Base-by-base conservation (phyloP, 2,113 vertebrate genomes). In the Labeo catla region DNA sequence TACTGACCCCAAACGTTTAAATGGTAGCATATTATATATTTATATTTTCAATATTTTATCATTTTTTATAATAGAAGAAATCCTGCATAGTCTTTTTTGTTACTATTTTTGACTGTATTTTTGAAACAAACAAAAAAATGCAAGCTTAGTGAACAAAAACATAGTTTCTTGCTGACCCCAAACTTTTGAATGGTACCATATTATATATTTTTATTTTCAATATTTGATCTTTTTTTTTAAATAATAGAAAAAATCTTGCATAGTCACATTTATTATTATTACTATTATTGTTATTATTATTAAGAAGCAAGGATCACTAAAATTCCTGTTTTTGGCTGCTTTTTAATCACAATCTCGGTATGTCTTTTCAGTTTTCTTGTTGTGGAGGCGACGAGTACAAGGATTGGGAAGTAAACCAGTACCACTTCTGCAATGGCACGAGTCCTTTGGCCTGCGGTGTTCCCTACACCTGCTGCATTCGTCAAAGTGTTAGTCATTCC, bases 331-430 rank as follows among this genome's bases (percentile, higher is more conserved):
- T 39, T 23, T n/a, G 28, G 19, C 70, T 21, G 9, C 7, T 23
- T 59, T 84, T 87, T 10, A 0, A 2, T 47, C n/a, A 61, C 15
- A 36, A 50, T 50, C 1, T 84, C 4, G 2, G 12, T 8, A 15
- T 68, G 34, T 10, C 73, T 81, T 78, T 59, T 43, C 19, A 98
- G 97, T 97, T 98, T 90, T 97, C 96, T 3, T 98, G 97, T 87
- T 98, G 97, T 5, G 97, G 97, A 0, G 96, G 97, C 0, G 97
- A 98, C 0, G 96, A 98, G 8, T 98, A 95, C 85, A 95, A 92
- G 49, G 97, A 98, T 90, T 98, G 97, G 97, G 91, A 81, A 1
- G 97, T 96, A 66, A 98, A 98, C 85, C 95, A 93, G 87, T 98
- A 97, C 89, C 97, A 98, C 90, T 94, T 95, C 50, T 98, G 97